Percentiles rank a stretch among this genome's conserved stretches.
Evolutionary conservation across 2,888 invertebrate genomes (phyloP).

Genomic region (Imbricaverruca yamaguchii): DNA sequence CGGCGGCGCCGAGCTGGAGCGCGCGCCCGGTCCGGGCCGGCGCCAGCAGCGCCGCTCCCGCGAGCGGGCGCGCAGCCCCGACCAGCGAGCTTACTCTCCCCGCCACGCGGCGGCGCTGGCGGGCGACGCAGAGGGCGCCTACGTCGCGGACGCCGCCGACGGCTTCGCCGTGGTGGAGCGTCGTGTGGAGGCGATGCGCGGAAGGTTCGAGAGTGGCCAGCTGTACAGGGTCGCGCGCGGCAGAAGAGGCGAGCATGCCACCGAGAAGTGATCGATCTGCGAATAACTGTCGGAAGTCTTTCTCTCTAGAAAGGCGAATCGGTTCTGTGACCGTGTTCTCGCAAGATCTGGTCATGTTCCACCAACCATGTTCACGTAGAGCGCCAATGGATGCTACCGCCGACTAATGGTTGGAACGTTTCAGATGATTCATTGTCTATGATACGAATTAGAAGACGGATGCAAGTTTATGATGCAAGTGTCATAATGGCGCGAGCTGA

Average conservation of each 20-base stretch:
- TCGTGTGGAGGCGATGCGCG: background rate
- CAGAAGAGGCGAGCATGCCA: background rate
- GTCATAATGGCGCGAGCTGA: no score
- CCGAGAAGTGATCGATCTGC: background rate
- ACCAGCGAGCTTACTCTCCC: background rate
- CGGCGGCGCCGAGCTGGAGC: background rate
- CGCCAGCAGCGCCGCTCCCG: background rate
- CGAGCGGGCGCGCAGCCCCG: background rate
- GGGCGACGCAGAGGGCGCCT: background rate
- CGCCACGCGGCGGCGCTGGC: background rate
- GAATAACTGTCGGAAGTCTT: background rate
- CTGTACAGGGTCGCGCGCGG: background rate
- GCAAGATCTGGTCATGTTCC: background rate
- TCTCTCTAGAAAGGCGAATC: background rate
- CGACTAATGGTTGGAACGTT: background rate
- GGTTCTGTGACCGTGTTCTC: background rate
- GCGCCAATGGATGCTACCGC: background rate
- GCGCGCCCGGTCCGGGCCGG: background rate
- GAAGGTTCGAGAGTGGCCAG: background rate
- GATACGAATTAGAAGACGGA: background rate
- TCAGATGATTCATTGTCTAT: background rate
- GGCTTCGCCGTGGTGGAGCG: background rate
- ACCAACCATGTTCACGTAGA: background rate
- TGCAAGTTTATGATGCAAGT: no score
- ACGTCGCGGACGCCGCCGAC: background rate